Evolutionary conservation across 2,888 invertebrate genomes (phyloP).

Genomic region (Ormyrus nitidulus): DNA sequence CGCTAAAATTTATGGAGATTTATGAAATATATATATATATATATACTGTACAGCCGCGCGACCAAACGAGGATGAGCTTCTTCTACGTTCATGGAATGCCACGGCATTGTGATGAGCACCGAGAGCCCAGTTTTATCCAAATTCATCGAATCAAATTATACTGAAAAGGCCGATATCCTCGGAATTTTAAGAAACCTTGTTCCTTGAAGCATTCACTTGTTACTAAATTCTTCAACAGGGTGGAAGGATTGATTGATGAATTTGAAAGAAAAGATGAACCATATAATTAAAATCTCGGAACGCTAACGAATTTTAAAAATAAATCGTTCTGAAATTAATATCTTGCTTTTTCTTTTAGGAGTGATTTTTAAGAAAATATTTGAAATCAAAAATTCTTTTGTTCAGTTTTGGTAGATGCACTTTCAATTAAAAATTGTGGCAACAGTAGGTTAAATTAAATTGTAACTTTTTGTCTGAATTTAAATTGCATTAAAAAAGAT

Average conservation of each 20-base stretch:
- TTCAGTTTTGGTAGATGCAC: too few species aligned
- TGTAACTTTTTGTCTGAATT: too few species aligned
- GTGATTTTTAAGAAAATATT: too few species aligned
- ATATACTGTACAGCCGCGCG: not conserved
- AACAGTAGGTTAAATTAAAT: too few species aligned
- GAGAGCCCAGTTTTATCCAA: not conserved
- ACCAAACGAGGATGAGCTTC: not conserved
- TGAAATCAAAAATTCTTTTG: too few species aligned
- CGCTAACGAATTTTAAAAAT: not conserved
- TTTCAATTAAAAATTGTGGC: too few species aligned
- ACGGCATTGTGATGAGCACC: not conserved
- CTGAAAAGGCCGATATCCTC: not conserved
- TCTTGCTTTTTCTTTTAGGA: too few species aligned
- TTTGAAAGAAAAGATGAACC: not conserved
- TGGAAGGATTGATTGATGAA: not conserved
- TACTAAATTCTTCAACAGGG: too few species aligned
- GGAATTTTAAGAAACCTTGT: not conserved
- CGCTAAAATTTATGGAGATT: slow-evolving; percentile 30
- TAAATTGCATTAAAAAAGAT: too few species aligned
- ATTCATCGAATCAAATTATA: slow-evolving; percentile 1
- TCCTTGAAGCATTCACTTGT: too few species aligned
- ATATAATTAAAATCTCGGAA: not conserved
- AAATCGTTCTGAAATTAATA: not conserved
- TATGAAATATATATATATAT: slow-evolving; percentile 5
- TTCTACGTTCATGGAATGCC: not conserved